Evolutionary conservation across 1,140 invertebrate species (phyloP), one percentile per base, ranked within the genome.

Genomic region (Polypedilum vanderplanki): DNA sequence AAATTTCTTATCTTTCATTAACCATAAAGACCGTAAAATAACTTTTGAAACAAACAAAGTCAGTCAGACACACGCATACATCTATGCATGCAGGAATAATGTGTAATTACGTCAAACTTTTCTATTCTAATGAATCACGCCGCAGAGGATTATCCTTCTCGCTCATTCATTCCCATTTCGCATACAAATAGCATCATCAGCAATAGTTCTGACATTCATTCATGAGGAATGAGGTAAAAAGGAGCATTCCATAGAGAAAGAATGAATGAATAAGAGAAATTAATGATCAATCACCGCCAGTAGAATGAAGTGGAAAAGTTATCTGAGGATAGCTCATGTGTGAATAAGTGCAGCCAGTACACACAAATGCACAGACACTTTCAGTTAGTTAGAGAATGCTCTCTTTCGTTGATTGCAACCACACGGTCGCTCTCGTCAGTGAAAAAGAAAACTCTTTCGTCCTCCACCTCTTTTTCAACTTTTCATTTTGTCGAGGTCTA

Each of bases 301-400:
- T 12, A 57, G 46, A 57, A 57, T 57, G 46, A 57, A 57, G 46
- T 57, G 46, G 46, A 57, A 57, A 57, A 57, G 46, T 57, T 57
- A 57, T 57, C 12, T 57, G n/a, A 57, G 46, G 46, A 57, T 57
- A 57, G 46, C 15, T 70, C 65, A 70, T 70, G 65, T 70, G 65
- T 70, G 65, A 70, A 70, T 22, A 70, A 70, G 65, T 70, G 65
- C 65, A 70, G 65, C 65, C 20, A 70, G 7, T 17, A 22, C 46
- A 57, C 46, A 57, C n/a, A n/a, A 57, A 57, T 12, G n/a, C 4
- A 57, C 10, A 57, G 3, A 57, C 10, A 15, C 46, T 12, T 57
- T 57, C 41, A 46, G 15, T 46, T 46, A 67, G 64, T 5, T 1
- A 67, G 18, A 67, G 10, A 41, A 41, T 41, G 10, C 10, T 41